Percentiles rank a stretch among this genome's conserved stretches.
phyloP scores from a whole-genome alignment of 2,113 vertebrate species.

The Otis tarda region DNA sequence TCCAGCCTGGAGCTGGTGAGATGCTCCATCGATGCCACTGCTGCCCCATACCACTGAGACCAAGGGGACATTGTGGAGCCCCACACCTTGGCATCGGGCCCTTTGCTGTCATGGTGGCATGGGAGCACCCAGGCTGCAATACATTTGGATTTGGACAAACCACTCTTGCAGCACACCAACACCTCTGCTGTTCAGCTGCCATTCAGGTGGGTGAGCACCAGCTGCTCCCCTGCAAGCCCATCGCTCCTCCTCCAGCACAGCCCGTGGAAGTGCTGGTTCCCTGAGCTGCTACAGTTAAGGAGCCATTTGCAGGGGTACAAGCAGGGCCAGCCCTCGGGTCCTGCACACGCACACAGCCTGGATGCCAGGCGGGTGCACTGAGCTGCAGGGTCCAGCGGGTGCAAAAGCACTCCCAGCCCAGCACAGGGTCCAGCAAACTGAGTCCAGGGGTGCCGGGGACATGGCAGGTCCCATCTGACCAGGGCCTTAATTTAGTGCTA shows the following conservation, averaged over 20 bases:
- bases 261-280: accelerated
- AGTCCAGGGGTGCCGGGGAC: not conserved
- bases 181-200: not conserved
- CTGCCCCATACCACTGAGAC: not conserved
- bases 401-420: not conserved
- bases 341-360: not conserved
- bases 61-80: not conserved
- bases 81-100: not conserved
- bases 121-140: not conserved
- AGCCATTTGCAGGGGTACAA: not conserved
- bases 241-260: accelerated
- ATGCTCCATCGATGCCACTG: not conserved
- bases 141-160: not conserved
- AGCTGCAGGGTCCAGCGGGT: accelerated
- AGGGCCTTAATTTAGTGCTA: not conserved
- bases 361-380: not conserved
- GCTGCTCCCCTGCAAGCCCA: not conserved
- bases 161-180: accelerated
- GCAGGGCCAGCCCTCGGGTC: not conserved
- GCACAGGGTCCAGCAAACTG: accelerated
- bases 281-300: not conserved
- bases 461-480: not conserved
- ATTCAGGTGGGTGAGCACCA: accelerated
- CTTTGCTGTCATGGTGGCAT: not conserved
- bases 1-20: accelerated